Evolutionary conservation across 1,140 invertebrate species (phyloP), one percentile per base, ranked within the genome.

Genomic region (Eufriesea mexicana): DNA sequence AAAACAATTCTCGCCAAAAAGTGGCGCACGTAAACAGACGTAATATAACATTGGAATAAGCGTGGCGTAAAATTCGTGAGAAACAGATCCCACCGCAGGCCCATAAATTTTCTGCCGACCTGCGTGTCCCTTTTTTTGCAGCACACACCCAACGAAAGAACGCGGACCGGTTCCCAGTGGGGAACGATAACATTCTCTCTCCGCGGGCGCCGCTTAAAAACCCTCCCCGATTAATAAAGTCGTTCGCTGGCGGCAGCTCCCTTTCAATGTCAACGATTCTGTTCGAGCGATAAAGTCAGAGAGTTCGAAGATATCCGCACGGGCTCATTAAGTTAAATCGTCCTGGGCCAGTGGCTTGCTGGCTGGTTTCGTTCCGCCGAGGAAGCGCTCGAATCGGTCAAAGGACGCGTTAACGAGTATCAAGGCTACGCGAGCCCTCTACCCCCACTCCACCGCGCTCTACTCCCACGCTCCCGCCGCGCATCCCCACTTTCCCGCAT

Each of bases 381-480:
- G 61, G 51, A 74, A 83, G 67, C 45, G n/a, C 54, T 80, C 68
- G 77, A 80, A 61, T 68, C 73, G 61, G 23, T 68, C 79, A 54
- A 81, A 81, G 42, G 55, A 78, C 73, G 66, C 62, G 86, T 55
- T 87, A 87, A 87, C 86, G 76, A 87, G 85, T 84, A 80, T 84
- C 85, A 77, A 76, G 61, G 25, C 71, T 81, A 66, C 14, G 45
- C 55, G n/a, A 74, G 54, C 49, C 28, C 20, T 81, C 20, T 12
- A n/a, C 20, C 6, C 35, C 25, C 5, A 35, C 25, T 76, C 54
- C 49, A 4, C 35, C 35, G n/a, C n/a, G n/a, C n/a, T n/a, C n/a
- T n/a, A n/a, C n/a, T n/a, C n/a, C n/a, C n/a, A n/a, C n/a, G n/a
- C n/a, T n/a, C n/a, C n/a, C n/a, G n/a, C n/a, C n/a, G n/a, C n/a